phyloP scores from a whole-genome alignment of 2,797 vertebrate species.

The Myoxocephalus aenaeus region DNA sequence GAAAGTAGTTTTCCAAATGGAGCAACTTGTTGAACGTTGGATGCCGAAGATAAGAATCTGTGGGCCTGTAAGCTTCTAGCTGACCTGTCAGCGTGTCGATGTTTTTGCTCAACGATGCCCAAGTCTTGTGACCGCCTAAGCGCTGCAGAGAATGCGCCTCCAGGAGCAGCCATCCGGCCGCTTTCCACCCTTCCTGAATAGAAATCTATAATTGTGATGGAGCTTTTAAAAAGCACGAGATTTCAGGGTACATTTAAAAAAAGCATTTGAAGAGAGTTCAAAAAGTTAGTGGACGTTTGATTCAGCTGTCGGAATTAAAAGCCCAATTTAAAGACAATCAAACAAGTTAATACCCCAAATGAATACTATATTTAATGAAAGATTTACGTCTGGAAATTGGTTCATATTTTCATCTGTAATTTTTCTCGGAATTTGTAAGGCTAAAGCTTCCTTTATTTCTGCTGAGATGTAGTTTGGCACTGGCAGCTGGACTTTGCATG shows the following conservation, averaged over 20 bases:
- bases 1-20: slow-evolving; percentile 47
- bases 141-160: slow-evolving; percentile 69
- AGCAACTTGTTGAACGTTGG: slow-evolving; percentile 71
- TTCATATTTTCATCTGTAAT: not conserved
- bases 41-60: slow-evolving; percentile 55
- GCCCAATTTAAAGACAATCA: not conserved
- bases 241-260: not conserved
- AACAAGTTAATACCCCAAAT: not conserved
- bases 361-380: not conserved
- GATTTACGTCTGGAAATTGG: not conserved
- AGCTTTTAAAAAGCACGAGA: not conserved
- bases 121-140: slow-evolving; percentile 83
- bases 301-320: not conserved
- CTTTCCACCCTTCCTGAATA: slow-evolving; percentile 2
- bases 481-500: slow-evolving; percentile 2
- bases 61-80: slow-evolving; percentile 62
- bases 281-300: not conserved
- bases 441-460: not conserved
- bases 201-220: not conserved
- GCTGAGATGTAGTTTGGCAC: not conserved
- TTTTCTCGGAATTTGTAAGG: not conserved
- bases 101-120: slow-evolving; percentile 75
- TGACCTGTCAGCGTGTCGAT: slow-evolving; percentile 69
- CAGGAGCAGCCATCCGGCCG: slow-evolving; percentile 53
- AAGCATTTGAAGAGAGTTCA: not conserved